Evolutionary conservation across 2,797 vertebrate species (phyloP).

Genomic region (Allobates femoralis): DNA sequence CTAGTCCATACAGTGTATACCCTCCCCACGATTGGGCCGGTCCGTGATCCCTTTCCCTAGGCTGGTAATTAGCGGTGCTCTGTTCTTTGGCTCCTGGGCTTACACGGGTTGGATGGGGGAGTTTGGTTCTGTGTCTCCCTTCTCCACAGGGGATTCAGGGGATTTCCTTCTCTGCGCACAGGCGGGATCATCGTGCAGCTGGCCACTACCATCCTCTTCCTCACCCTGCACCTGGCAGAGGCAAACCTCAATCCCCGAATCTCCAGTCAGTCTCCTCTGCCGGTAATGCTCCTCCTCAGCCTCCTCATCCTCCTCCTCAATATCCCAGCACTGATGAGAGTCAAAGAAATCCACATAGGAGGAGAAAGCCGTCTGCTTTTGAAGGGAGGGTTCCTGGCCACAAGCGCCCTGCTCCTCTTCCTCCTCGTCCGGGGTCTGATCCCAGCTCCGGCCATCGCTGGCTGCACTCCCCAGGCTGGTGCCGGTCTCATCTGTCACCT

Average conservation of each 20-base stretch:
- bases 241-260: constrained; percentile 90
- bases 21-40: too few relatives aligned
- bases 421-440: constrained; percentile 60
- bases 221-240: constrained; percentile 79
- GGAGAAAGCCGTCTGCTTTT: constrained; percentile 72
- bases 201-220: constrained; percentile 66
- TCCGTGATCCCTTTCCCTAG: too few relatives aligned
- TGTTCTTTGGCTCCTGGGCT: neutral
- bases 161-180: constrained; percentile 64
- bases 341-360: constrained; percentile 74
- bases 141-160: neutral
- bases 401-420: constrained; percentile 50
- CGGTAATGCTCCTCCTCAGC: constrained; percentile 81
- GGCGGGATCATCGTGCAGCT: constrained; percentile 74
- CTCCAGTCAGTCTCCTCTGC: constrained; percentile 85
- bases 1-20: too few relatives aligned
- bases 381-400: neutral
- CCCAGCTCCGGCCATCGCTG: constrained; percentile 68
- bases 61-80: neutral
- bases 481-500: constrained; percentile 79
- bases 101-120: neutral
- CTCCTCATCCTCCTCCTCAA: constrained; percentile 74
- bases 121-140: neutral
- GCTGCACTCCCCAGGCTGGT: constrained; percentile 77
- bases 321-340: constrained; percentile 65